Conservation (phyloP, 2,797 vertebrate species). For the Dallia pectoralis region DNA sequence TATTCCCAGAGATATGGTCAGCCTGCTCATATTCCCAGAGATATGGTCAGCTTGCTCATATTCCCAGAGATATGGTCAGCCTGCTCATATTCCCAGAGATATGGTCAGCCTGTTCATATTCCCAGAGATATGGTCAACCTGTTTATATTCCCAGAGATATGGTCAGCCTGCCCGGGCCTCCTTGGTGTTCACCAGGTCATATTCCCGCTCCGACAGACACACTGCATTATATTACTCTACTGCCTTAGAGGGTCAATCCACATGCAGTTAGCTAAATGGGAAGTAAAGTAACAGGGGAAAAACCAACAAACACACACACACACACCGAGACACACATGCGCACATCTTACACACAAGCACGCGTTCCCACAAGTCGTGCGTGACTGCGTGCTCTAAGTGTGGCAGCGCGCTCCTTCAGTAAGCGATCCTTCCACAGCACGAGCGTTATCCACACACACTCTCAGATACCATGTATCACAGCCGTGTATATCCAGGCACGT, state of each 20-base stretch:
- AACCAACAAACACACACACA: background rate
- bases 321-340: background rate
- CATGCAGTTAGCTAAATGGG: background rate
- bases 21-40: too few species aligned
- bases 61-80: too few species aligned
- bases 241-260: background rate
- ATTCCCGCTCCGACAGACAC: background rate
- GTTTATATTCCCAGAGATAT: too few species aligned
- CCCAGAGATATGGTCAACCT: too few species aligned
- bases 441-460: constrained; percentile 9
- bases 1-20: too few species aligned
- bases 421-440: background rate
- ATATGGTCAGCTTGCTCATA: too few species aligned
- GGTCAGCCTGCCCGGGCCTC: too few species aligned
- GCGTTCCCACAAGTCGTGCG: background rate
- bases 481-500: background rate
- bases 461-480: constrained; percentile 11
- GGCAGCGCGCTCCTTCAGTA: background rate
- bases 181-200: background rate
- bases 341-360: background rate
- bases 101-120: too few species aligned
- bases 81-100: too few species aligned
- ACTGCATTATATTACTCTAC: too few species aligned
- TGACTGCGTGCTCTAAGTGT: background rate
- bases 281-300: background rate